Evolutionary conservation across 2,888 invertebrate species (phyloP), one percentile per base, ranked within the genome.

Genomic region (Melinopterus prodromus): DNA sequence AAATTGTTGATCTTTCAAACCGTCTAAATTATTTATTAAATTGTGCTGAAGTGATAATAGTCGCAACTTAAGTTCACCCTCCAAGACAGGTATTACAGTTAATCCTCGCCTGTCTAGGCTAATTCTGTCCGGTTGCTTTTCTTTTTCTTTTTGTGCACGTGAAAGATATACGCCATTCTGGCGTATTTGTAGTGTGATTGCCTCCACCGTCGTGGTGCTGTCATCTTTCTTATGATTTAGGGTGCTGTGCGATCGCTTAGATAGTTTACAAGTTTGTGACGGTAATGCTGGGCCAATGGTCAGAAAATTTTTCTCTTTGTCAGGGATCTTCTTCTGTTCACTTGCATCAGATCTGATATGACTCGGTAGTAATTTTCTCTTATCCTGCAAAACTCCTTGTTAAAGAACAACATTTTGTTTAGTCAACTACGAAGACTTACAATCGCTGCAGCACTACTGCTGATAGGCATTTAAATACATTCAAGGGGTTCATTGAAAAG

Each of bases 41-140:
- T 98, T 98, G 90, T 98, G 98, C 88, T 98, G 98, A 81, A 98
- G 91, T 74, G 98, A 98, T 83, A 98, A 90, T 81, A 98, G 91
- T 79, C 97, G 92, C 80, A 98, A 90, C 83, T 94, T 94, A 16
- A 94, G 93, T 87, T 97, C 97, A 78, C 95, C 95, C 82, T 96
- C 94, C 37, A 82, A 80, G 85, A 98, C 93, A 0, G 98, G 98
- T 86, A 97, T 94, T 35, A 93, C 92, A n/a, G 95, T 95, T 78
- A 98, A 90, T 38, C 97, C 97, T 79, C 95, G 91, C 86, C 96
- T 92, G 89, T 98, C 98, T 79, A 98, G 92, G 86, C 96, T 96
- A 86, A 98, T 96, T 86, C 97, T 92, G 88, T 98, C 98, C 14
- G 97, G 96, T 87, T 96, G 92, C 86, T 94, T 93, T 86, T 95